phyloP scores from a whole-genome alignment of 2,113 vertebrate species.

The Salvelinus fontinalis region DNA sequence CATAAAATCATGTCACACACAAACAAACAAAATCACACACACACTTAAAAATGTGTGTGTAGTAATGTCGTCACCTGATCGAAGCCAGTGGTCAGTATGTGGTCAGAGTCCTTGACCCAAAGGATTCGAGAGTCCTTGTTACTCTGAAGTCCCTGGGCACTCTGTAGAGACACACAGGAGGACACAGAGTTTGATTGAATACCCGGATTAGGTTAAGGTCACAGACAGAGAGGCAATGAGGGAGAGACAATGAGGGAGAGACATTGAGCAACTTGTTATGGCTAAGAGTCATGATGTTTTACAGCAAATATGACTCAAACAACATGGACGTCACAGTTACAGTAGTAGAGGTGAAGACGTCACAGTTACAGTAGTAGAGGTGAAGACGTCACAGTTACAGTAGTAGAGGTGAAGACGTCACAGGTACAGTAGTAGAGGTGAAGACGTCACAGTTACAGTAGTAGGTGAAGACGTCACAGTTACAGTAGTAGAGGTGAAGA shows the following conservation, averaged over 20 bases:
- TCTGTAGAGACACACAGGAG: conserved; percentile 67
- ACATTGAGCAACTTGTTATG: neutral
- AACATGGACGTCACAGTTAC: neutral
- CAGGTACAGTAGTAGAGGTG: no score
- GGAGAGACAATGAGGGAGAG: no score
- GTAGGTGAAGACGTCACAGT: no score
- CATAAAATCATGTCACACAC: neutral
- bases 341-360: no score
- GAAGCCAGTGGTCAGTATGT: conserved; percentile 85
- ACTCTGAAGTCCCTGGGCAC: conserved; percentile 76
- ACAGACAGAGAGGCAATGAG: neutral
- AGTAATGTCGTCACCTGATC: conserved; percentile 81
- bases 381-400: no score
- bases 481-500: no score
- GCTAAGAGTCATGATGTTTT: neutral
- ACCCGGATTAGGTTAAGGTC: neutral
- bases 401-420: no score
- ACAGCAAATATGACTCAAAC: neutral
- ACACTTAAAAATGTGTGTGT: neutral
- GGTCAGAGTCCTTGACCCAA: conserved; percentile 80
- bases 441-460: no score
- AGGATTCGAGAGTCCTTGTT: conserved; percentile 84
- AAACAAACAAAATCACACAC: neutral
- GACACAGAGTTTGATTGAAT: neutral
- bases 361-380: no score